A percentile compares a stretch with the other conserved stretches of the same genome.
phyloP scores from a whole-genome alignment of 2,113 vertebrate species.

The Oreochromis aureus region DNA sequence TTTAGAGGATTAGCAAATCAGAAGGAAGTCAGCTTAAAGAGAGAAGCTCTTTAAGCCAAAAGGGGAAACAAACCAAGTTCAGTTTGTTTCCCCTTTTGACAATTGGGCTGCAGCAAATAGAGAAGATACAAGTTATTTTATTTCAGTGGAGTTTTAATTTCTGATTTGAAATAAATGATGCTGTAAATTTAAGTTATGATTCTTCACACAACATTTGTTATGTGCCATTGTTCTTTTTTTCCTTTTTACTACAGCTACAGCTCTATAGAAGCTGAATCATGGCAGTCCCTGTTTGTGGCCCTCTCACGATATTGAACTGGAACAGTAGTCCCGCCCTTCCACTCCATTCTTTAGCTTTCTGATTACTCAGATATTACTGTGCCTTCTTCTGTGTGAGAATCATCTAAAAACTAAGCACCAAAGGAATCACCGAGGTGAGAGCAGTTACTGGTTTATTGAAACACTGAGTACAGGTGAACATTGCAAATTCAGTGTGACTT shows the following conservation, averaged over 20 bases:
- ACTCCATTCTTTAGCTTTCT: background rate
- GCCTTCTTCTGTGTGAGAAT: background rate
- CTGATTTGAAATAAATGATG: background rate
- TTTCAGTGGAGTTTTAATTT: background rate
- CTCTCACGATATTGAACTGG: background rate
- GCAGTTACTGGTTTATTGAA: background rate
- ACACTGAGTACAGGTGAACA: background rate
- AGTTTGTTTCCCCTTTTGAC: fast-evolving
- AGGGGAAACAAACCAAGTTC: fast-evolving
- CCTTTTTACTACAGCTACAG: background rate
- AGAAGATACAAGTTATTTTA: fast-evolving
- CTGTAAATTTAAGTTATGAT: background rate
- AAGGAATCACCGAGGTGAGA: background rate
- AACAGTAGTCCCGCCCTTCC: fast-evolving
- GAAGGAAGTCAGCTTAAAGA: background rate
- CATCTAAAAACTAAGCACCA: background rate
- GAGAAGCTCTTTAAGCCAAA: background rate
- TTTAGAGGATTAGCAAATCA: background rate
- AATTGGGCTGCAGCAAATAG: fast-evolving
- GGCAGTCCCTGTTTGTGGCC: background rate
- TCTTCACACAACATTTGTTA: background rate
- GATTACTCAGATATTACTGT: background rate
- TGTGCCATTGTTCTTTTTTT: background rate
- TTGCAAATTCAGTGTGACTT: fast-evolving
- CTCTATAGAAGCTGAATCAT: fast-evolving